These are phyloP conservation scores for Channa argus DNA, from an alignment of 2,113 vertebrate species.

Conservation along the genomic window DNA sequence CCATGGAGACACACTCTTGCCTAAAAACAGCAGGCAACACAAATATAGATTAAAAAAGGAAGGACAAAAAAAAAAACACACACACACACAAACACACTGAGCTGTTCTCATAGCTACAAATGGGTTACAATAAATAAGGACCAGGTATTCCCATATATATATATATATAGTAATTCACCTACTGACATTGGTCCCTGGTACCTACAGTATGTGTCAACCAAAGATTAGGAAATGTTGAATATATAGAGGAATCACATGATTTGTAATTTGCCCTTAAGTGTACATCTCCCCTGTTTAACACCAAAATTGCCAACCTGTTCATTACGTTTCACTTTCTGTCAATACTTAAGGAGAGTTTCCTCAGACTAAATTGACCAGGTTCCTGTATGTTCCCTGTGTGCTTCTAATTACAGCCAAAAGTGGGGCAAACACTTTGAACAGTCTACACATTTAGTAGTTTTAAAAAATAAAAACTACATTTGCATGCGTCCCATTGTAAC, in stretches of 20 bases:
- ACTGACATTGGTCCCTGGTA: too few species aligned
- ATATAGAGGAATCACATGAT: background rate
- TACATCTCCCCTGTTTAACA: too few species aligned
- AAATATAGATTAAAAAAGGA: too few species aligned
- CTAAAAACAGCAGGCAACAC: slow-evolving; percentile 70
- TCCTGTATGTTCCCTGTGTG: background rate
- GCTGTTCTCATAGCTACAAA: too few species aligned
- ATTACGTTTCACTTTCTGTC: background rate
- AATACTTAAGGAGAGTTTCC: slow-evolving; percentile 9
- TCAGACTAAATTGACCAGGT: slow-evolving; percentile 1
- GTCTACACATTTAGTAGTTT: slow-evolving; percentile 5
- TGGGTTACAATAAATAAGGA: too few species aligned
- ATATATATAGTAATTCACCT: too few species aligned
- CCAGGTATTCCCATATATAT: too few species aligned
- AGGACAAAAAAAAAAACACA: too few species aligned
- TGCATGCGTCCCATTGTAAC: background rate
- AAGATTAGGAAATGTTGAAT: too few species aligned
- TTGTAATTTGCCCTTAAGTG: background rate
- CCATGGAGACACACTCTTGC: slow-evolving; percentile 96
- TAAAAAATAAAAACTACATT: background rate
- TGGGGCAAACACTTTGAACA: background rate
- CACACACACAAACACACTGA: too few species aligned
- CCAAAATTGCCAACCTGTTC: slow-evolving; percentile 1
- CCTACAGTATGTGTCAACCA: too few species aligned
- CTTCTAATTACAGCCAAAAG: slow-evolving; percentile 22